A percentile compares a stretch with the other conserved stretches of the same genome.
phyloP scores from a whole-genome alignment of 2,888 invertebrate genomes.

The Folsomia candida region DNA sequence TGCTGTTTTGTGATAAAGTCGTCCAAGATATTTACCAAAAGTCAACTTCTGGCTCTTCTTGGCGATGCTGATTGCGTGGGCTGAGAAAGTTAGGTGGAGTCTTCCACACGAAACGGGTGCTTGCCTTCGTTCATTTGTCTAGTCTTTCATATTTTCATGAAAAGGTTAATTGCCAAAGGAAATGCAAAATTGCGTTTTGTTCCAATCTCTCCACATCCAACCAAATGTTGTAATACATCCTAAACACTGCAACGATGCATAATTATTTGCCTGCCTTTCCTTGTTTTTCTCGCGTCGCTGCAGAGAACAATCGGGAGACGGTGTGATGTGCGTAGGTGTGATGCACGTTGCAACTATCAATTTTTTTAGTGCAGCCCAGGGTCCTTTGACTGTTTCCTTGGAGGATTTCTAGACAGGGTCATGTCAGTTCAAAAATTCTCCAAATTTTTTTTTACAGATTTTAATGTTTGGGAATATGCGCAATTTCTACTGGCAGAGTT shows the following conservation, averaged over 20 bases:
- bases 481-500: no score
- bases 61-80: not conserved
- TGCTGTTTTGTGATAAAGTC: not conserved
- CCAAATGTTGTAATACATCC: no score
- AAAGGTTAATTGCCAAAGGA: constrained; percentile 6
- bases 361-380: no score
- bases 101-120: not conserved
- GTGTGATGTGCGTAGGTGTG: not conserved
- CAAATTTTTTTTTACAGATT: no score
- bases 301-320: not conserved
- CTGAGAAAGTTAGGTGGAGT: not conserved
- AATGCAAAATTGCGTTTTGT: not conserved
- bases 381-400: no score
- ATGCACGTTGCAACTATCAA: not conserved
- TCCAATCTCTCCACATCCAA: no score
- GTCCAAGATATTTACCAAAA: constrained; percentile 1
- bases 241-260: no score
- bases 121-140: not conserved
- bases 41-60: not conserved
- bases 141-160: not conserved
- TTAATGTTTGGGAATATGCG: no score
- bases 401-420: no score
- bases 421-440: no score
- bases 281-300: no score
- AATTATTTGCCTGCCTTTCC: no score